Conservation (phyloP, 1,140 invertebrate genomes). For the Anadara kagoshimensis region DNA sequence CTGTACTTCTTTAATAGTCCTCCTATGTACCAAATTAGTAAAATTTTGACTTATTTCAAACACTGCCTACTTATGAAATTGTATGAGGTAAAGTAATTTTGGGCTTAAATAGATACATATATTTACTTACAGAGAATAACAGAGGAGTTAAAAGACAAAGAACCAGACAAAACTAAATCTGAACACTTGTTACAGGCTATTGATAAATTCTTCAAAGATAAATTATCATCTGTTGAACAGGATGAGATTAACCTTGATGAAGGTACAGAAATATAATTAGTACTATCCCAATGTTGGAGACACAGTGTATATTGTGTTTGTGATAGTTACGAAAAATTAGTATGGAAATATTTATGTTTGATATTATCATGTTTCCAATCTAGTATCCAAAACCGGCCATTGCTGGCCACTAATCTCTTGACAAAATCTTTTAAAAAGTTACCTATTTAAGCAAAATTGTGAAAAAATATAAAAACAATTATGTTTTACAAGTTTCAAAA, state of each 20-base stretch:
- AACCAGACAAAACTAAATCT: conserved; percentile 31
- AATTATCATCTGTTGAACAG: conserved; percentile 49
- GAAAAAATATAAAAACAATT: no score
- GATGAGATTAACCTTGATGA: conserved; percentile 49
- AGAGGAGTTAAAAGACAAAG: conserved; percentile 54
- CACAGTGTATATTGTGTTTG: conserved; percentile 1
- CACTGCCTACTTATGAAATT: background rate
- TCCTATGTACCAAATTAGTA: no score
- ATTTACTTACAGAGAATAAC: conserved; percentile 56
- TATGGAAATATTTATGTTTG: no score
- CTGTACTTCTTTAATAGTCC: no score
- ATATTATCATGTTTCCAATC: no score
- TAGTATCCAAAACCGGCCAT: no score
- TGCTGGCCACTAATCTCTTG: no score
- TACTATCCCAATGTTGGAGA: background rate
- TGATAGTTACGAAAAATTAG: no score
- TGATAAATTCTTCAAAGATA: conserved; percentile 46
- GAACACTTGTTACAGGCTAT: conserved; percentile 46
- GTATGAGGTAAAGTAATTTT: background rate
- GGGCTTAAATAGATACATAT: background rate
- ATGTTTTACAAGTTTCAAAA: no score
- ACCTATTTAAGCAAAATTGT: no score
- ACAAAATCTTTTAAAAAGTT: no score
- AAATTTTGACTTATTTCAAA: background rate
- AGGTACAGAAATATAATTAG: conserved; percentile 21